Percentiles rank a stretch among this genome's conserved stretches.
Evolutionary conservation across 2,888 invertebrate genomes (phyloP).

Genomic region (Lasioglossum oenotherae): DNA sequence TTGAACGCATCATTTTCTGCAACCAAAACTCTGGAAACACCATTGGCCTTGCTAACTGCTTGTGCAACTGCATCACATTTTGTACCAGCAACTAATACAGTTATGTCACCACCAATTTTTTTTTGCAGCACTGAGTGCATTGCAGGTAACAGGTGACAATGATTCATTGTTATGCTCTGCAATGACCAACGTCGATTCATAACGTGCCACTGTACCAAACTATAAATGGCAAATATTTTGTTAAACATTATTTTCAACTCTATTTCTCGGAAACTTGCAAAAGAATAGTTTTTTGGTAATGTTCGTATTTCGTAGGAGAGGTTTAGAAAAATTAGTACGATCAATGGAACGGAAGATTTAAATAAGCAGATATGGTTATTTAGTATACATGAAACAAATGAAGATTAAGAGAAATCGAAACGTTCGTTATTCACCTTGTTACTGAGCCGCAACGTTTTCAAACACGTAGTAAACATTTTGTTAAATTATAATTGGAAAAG

Average conservation of each 20-base stretch:
- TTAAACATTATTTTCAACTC: constrained; percentile 2
- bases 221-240: constrained; percentile 75
- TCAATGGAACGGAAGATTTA: not conserved
- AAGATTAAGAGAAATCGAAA: constrained; percentile 5
- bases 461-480: constrained; percentile 55
- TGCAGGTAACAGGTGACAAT: constrained; percentile 94
- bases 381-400: constrained; percentile 23
- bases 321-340: not conserved
- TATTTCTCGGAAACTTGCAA: not conserved
- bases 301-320: not conserved
- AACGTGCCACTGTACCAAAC: constrained; percentile 86
- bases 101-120: constrained; percentile 96
- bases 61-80: constrained; percentile 95
- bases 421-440: constrained; percentile 52
- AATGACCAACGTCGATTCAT: constrained; percentile 96
- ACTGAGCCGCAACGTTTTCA: constrained; percentile 43
- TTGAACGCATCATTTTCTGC: constrained; percentile 96
- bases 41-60: constrained; percentile 92
- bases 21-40: constrained; percentile 94
- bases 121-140: constrained; percentile 96
- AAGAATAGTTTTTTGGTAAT: not conserved
- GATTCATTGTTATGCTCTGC: constrained; percentile 98
- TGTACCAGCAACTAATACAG: constrained; percentile 95
- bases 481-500: not conserved
- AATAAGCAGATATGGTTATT: not conserved